Evolutionary conservation across 2,113 vertebrate species (phyloP).

Genomic region (Lamprotornis superbus): DNA sequence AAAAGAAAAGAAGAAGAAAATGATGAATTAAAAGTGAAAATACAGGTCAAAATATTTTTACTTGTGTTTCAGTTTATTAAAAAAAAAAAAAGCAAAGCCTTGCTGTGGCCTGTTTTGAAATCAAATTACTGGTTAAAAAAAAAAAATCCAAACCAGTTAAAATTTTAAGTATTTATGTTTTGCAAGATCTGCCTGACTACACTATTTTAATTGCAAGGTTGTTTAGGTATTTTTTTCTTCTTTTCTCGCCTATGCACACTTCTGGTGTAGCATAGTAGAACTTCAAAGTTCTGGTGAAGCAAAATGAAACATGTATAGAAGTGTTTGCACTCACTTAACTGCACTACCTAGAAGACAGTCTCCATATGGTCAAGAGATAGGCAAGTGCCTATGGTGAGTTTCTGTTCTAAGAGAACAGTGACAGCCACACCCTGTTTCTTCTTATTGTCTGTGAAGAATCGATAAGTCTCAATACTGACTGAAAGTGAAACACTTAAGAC

Average conservation of each 20-base stretch:
- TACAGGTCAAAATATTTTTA: slow-evolving; percentile 74
- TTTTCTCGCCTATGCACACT: neutral
- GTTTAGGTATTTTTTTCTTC: neutral
- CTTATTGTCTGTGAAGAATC: neutral
- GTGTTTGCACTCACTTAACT: neutral
- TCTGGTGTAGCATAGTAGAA: too few relatives aligned
- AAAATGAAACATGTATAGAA: neutral
- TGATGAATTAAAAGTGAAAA: slow-evolving; percentile 76
- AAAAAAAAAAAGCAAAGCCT: neutral
- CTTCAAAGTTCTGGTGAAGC: neutral
- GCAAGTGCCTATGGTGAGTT: neutral
- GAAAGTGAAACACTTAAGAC: neutral
- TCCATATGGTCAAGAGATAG: neutral
- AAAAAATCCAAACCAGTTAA: neutral
- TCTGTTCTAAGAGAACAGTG: neutral
- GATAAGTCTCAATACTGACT: neutral
- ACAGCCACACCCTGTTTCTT: neutral
- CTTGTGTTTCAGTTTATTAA: neutral
- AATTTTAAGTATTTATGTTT: neutral
- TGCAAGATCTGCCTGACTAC: neutral
- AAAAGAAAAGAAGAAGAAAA: slow-evolving; percentile 85
- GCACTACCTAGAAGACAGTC: neutral
- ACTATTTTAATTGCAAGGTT: neutral
- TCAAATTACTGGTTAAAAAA: neutral
- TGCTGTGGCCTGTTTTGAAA: neutral